A percentile compares a stretch with the other conserved stretches of the same genome.
Evolutionary conservation across 2,888 invertebrate species (phyloP).

Genomic region (Clepsis dumicolana): DNA sequence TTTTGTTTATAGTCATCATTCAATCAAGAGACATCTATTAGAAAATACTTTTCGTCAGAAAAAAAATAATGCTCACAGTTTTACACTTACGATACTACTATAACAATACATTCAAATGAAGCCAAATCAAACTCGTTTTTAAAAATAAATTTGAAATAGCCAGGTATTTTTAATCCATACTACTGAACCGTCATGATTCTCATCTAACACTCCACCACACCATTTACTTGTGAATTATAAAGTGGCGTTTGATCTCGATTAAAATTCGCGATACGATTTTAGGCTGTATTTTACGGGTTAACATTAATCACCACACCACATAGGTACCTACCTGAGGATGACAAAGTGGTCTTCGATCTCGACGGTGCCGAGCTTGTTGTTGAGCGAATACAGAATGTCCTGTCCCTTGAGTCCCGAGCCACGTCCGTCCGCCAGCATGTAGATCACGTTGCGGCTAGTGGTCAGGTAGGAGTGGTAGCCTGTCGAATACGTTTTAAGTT

Average conservation of each 20-base stretch:
- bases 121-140: background rate
- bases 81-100: background rate
- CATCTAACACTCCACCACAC: background rate
- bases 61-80: too few relatives aligned
- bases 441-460: constrained; percentile 91
- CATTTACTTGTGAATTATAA: constrained; percentile 88
- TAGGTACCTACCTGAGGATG: constrained; percentile 88
- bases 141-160: background rate
- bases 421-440: constrained; percentile 93
- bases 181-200: background rate
- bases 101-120: background rate
- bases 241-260: constrained; percentile 96
- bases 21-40: background rate
- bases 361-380: constrained; percentile 92
- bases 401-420: constrained; percentile 95
- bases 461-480: constrained; percentile 90
- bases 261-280: too few relatives aligned
- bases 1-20: background rate
- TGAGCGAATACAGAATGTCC: constrained; percentile 90
- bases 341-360: constrained; percentile 95
- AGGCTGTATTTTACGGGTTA: too few relatives aligned
- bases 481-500: constrained; percentile 57
- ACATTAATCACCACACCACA: too few relatives aligned
- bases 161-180: too few relatives aligned
- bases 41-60: too few relatives aligned